Evolutionary conservation across 2,113 vertebrate genomes (phyloP).

Genomic region (Thalassarche chlororhynchos): DNA sequence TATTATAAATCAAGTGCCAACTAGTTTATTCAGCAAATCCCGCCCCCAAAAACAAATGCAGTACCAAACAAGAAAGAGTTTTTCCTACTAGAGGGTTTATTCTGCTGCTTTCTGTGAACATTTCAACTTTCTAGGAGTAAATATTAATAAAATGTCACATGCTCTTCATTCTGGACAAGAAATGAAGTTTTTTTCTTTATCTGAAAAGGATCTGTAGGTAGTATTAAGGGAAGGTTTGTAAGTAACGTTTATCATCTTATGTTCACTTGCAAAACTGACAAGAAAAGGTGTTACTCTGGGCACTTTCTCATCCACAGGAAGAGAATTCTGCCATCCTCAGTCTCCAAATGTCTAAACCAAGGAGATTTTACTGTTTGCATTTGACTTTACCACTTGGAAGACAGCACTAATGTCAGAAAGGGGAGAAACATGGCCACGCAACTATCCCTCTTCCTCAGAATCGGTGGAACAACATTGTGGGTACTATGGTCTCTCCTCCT

Average conservation of each 20-base stretch:
- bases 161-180: background rate
- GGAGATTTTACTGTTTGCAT: background rate
- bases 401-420: background rate
- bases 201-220: background rate
- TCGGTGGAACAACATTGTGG: fast-evolving
- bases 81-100: background rate
- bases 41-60: fast-evolving
- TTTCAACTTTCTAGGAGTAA: background rate
- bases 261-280: background rate
- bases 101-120: background rate
- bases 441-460: background rate
- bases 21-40: background rate
- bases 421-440: background rate
- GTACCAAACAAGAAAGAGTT: background rate
- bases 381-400: background rate
- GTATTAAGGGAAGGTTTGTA: background rate
- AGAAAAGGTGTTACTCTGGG: background rate
- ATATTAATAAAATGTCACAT: background rate
- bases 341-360: background rate
- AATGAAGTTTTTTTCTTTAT: background rate
- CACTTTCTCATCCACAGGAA: background rate
- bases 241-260: background rate
- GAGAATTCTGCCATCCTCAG: background rate
- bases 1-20: background rate
- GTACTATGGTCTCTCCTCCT: background rate